phyloP scores from a whole-genome alignment of 2,888 invertebrate species.

The Netelia fuscicornis region DNA sequence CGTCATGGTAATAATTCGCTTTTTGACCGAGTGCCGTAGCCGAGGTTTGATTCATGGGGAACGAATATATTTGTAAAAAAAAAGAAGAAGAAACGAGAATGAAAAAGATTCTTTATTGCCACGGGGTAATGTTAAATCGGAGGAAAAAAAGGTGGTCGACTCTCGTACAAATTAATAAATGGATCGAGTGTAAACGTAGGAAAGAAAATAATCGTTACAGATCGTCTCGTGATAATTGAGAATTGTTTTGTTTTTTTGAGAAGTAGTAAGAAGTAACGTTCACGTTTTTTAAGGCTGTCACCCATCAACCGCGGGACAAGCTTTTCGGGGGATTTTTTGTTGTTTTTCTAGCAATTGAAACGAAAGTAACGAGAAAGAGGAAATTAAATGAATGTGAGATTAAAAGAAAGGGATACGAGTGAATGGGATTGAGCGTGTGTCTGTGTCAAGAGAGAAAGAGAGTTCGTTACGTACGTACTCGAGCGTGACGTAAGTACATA shows the following conservation, averaged over 20 bases:
- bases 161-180: neutral
- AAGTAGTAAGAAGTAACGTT: neutral
- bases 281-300: constrained; percentile 54
- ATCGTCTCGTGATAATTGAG: neutral
- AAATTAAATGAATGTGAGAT: neutral
- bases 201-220: neutral
- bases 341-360: neutral
- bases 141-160: constrained; percentile 6
- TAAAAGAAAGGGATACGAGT: constrained; percentile 17
- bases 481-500: constrained; percentile 75
- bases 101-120: neutral
- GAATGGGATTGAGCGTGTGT: constrained; percentile 52
- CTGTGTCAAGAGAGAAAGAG: constrained; percentile 28
- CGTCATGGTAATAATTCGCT: constrained; percentile 70
- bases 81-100: neutral
- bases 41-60: constrained; percentile 12
- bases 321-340: constrained; percentile 17
- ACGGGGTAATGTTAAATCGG: neutral
- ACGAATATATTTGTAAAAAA: neutral
- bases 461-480: constrained; percentile 59
- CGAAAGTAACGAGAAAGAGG: neutral
- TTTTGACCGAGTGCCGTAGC: constrained; percentile 57
- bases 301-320: constrained; percentile 50
- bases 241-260: neutral
- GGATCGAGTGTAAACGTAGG: neutral